Evolutionary conservation across 2,113 vertebrate genomes (phyloP).

Genomic region (Montifringilla adamsi): DNA sequence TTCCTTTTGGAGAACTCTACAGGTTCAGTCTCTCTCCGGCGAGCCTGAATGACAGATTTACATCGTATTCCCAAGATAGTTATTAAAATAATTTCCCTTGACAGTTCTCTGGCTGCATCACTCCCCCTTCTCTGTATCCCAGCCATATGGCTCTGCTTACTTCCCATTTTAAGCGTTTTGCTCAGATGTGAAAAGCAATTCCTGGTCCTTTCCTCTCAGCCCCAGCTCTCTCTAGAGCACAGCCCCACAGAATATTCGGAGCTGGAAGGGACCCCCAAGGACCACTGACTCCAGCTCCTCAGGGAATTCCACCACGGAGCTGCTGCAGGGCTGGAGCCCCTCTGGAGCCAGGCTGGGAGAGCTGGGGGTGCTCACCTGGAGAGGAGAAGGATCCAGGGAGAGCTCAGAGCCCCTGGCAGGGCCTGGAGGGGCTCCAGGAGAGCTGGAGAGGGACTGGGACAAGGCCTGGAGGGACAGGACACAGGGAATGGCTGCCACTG

Average conservation of each 20-base stretch:
- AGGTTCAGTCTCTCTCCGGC: neutral
- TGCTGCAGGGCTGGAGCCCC: neutral
- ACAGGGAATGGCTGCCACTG: neutral
- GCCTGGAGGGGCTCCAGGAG: neutral
- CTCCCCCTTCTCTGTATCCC: neutral
- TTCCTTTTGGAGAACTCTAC: neutral
- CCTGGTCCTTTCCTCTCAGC: neutral
- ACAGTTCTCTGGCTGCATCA: slow-evolving; percentile 34
- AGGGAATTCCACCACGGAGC: neutral
- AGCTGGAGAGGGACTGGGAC: neutral
- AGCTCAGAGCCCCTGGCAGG: neutral
- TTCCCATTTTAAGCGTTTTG: neutral
- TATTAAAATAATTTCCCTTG: slow-evolving; percentile 50
- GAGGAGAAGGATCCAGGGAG: neutral
- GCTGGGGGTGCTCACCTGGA: neutral
- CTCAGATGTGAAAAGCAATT: neutral
- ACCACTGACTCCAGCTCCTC: rapidly evolving
- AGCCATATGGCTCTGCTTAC: neutral
- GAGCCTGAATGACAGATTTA: slow-evolving; percentile 17
- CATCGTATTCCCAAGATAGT: slow-evolving; percentile 10
- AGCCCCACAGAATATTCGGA: rapidly evolving
- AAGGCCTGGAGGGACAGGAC: neutral
- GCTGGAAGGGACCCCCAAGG: neutral
- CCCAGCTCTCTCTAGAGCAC: rapidly evolving
- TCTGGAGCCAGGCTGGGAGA: neutral